Evolutionary conservation across 2,797 vertebrate species (phyloP), one percentile per base, ranked within the genome.

Genomic region (Hoplostethus atlanticus): DNA sequence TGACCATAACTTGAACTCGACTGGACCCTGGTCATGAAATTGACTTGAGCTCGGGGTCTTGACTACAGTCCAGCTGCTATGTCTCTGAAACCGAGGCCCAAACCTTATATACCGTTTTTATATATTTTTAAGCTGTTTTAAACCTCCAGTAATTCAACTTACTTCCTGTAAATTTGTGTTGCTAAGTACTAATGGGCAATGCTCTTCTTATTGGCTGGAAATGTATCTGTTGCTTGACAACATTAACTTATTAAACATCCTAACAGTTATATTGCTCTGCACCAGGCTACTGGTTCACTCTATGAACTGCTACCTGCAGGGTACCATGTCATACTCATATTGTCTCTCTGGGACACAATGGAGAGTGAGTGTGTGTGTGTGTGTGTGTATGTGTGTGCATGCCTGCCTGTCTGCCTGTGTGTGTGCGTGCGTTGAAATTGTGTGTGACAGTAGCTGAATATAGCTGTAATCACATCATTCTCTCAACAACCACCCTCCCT

Each of bases 181-280:
- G 77, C 79, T 73, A 79, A 71, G 73, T 66, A 61, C 70, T 76
- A 68, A 69, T 64, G 73, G 61, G 70, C 54, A 11, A 76, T 76
- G 30, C 66, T 72, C 56, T 34, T 36, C 46, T 65, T 17, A 59
- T 48, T 76, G 62, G 54, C 66, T 77, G 30, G 44, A 73, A 51
- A 57, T 85, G 67, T 82, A 79, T 85, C 84, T 81, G 83, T 91
- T 90, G 85, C 87, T 75, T 85, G 84, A 88, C 80, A 86, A 91
- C 84, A 79, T 83, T 79, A 80, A 81, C 69, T 83, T 71, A 21
- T 59, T 71, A 68, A 86, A 61, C 47, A 73, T 81, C 66, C 64
- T 74, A 80, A 76, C 71, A 84, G 79, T 51, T 56, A 62, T 34
- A 65, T 71, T 60, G 52, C 69, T 77, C 70, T 56, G 74, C 10